phyloP scores from a whole-genome alignment of 2,888 invertebrate genomes.

The Diarsia dahlii region DNA sequence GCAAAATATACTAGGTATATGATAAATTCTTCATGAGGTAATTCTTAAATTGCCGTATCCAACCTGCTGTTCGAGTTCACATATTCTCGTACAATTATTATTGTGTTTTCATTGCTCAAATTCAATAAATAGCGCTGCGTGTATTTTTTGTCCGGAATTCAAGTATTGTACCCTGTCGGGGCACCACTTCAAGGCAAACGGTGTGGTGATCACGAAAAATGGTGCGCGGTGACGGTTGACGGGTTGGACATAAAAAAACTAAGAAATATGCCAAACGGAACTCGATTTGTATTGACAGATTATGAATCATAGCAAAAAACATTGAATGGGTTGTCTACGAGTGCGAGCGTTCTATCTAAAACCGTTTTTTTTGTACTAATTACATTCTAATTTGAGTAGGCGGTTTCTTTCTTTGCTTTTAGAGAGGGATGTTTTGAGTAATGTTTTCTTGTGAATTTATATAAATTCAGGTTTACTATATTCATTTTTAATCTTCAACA shows the following conservation, averaged over 20 bases:
- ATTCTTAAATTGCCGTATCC: conserved; percentile 71
- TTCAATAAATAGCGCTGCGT: conserved; percentile 86
- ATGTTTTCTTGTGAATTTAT: neutral
- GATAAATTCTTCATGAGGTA: neutral
- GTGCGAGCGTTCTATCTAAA: neutral
- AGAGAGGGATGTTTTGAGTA: conserved; percentile 1
- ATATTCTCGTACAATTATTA: conserved; percentile 78
- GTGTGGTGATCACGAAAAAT: conserved; percentile 86
- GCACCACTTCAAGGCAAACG: conserved; percentile 85
- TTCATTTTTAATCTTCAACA: neutral
- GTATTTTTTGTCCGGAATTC: conserved; percentile 82
- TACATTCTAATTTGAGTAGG: conserved; percentile 46
- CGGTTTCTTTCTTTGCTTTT: conserved; percentile 1
- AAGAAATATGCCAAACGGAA: conserved; percentile 81
- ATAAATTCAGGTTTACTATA: neutral
- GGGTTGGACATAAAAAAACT: conserved; percentile 73
- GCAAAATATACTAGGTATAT: neutral
- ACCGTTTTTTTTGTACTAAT: conserved; percentile 46
- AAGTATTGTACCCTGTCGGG: conserved; percentile 76
- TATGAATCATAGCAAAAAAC: conserved; percentile 50
- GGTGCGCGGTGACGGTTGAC: conserved; percentile 77
- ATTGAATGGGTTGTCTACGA: conserved; percentile 35
- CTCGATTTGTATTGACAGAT: conserved; percentile 66
- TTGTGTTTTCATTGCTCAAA: conserved; percentile 88
- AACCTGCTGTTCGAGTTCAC: conserved; percentile 32